Evolutionary conservation across 2,888 invertebrate genomes (phyloP).

Genomic region (Malachius bipustulatus): DNA sequence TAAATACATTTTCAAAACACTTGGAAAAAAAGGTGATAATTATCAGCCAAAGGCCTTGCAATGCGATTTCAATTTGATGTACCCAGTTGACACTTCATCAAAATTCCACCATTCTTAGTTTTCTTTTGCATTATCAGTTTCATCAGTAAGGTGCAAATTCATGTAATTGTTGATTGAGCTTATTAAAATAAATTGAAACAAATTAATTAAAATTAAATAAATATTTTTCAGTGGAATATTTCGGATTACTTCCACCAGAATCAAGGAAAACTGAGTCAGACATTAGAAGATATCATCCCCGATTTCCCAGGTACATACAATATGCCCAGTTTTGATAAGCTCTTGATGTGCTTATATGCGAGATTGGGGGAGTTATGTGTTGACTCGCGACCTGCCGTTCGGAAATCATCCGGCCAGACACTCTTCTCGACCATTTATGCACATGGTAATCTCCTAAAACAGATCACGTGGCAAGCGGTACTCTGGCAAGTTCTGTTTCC

Average conservation of each 20-base stretch:
- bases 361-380: slow-evolving; percentile 85
- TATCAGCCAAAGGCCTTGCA: too few relatives aligned
- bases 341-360: slow-evolving; percentile 94
- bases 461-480: slow-evolving; percentile 87
- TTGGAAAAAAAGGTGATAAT: too few relatives aligned
- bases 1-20: too few relatives aligned
- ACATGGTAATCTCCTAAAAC: slow-evolving; percentile 79
- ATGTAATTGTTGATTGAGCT: too few relatives aligned
- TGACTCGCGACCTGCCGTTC: slow-evolving; percentile 87
- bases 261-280: slow-evolving; percentile 67
- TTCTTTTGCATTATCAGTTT: too few relatives aligned
- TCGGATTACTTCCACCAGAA: slow-evolving; percentile 96
- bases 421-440: slow-evolving; percentile 95
- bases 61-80: too few relatives aligned
- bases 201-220: too few relatives aligned
- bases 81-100: too few relatives aligned
- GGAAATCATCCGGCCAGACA: slow-evolving; percentile 95
- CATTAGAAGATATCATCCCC: slow-evolving; percentile 64
- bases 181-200: too few relatives aligned
- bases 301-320: slow-evolving; percentile 75
- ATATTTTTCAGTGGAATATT: slow-evolving; percentile 90
- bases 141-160: too few relatives aligned
- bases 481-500: slow-evolving; percentile 95
- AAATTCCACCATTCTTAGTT: too few relatives aligned
- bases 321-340: slow-evolving; percentile 79